Conservation (phyloP, 2,888 invertebrate genomes). For the Strigamia maritima region DNA sequence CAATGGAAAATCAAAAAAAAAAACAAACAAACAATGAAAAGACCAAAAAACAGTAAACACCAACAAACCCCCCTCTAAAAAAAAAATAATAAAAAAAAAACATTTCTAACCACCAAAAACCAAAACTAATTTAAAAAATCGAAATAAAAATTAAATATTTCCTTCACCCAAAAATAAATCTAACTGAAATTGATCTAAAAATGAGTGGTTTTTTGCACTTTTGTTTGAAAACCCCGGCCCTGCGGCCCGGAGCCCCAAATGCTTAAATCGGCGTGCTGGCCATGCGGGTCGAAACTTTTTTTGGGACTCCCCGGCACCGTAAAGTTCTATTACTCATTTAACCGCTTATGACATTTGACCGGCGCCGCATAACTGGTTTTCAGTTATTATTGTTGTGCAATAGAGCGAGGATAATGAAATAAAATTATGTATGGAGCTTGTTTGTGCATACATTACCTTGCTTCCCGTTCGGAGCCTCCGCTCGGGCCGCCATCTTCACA, state of each 20-base stretch:
- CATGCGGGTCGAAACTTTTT: slow-evolving; percentile 19
- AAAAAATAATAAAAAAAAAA: too few relatives aligned
- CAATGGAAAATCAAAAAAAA: too few relatives aligned
- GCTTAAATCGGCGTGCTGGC: not conserved
- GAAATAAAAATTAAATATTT: too few relatives aligned
- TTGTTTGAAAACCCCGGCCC: not conserved
- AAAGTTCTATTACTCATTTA: not conserved
- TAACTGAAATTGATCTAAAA: too few relatives aligned
- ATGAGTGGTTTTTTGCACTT: not conserved
- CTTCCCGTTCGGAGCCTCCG: slow-evolving; percentile 20
- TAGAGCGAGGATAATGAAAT: not conserved
- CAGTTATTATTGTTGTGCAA: not conserved
- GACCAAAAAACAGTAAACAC: too few relatives aligned
- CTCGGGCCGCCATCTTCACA: slow-evolving; percentile 9
- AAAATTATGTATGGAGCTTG: not conserved
- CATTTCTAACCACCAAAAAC: too few relatives aligned
- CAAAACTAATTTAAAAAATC: too few relatives aligned
- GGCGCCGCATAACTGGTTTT: not conserved
- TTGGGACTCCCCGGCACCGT: not conserved
- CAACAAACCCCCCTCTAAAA: too few relatives aligned
- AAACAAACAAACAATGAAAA: too few relatives aligned
- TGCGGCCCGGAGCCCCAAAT: not conserved
- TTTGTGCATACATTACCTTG: slow-evolving; percentile 7
- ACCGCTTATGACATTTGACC: not conserved
- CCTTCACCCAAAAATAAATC: too few relatives aligned